These are phyloP conservation scores for Apamea anceps DNA, from an alignment of 2,888 invertebrate genomes.

Conservation along the genomic window DNA sequence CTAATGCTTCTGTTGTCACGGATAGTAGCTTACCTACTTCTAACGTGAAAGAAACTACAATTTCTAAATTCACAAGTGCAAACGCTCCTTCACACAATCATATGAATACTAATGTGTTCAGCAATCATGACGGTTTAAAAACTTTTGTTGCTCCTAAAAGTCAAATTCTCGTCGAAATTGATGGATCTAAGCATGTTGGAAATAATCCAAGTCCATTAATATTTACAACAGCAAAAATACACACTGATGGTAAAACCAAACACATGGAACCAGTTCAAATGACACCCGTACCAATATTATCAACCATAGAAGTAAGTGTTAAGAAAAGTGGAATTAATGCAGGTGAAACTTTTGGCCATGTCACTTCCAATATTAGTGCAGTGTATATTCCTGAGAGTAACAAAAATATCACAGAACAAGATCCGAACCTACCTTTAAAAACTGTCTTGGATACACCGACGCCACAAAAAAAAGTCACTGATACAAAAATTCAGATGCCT, in stretches of 20 bases:
- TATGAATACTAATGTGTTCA: conserved; percentile 83
- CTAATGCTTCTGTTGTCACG: conserved; percentile 60
- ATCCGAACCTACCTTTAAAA: conserved; percentile 32
- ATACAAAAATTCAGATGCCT: conserved; percentile 21
- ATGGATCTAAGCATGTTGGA: conserved; percentile 73
- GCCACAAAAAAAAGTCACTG: conserved; percentile 24
- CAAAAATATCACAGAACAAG: conserved; percentile 43
- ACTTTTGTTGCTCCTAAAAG: conserved; percentile 72
- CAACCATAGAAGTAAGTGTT: conserved; percentile 80
- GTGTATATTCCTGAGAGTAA: conserved; percentile 54
- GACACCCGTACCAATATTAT: conserved; percentile 83
- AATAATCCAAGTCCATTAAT: conserved; percentile 82
- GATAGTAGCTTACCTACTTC: conserved; percentile 64
- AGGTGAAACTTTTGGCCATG: conserved; percentile 61
- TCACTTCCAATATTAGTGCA: conserved; percentile 62
- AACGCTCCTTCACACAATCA: conserved; percentile 76
- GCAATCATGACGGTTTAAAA: conserved; percentile 70
- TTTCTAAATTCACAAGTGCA: conserved; percentile 64
- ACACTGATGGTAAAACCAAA: conserved; percentile 80
- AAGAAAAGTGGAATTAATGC: conserved; percentile 68
- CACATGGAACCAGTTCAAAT: conserved; percentile 84
- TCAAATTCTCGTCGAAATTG: conserved; percentile 82
- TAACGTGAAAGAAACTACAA: conserved; percentile 67
- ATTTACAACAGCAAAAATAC: conserved; percentile 88
- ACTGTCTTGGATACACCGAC: conserved; percentile 17